A percentile compares a stretch with the other conserved stretches of the same genome.
Evolutionary conservation across 2,113 vertebrate species (phyloP).

Genomic region (Benitochromis conjunctus): DNA sequence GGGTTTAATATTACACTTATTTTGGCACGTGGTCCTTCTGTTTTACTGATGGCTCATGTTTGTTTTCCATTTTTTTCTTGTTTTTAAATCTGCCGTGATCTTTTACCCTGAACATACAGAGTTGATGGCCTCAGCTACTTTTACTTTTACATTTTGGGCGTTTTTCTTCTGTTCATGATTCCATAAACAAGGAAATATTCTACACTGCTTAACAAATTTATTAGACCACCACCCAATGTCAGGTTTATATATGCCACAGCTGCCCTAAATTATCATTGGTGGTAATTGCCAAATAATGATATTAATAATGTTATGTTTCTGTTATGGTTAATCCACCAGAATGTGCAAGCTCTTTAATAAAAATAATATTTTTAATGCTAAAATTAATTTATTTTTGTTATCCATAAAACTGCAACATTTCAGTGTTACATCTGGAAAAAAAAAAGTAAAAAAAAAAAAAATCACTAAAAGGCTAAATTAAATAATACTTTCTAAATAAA

Average conservation of each 20-base stretch:
- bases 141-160: background rate
- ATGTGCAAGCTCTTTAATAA: background rate
- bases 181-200: background rate
- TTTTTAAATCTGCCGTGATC: background rate
- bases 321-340: background rate
- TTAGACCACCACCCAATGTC: background rate
- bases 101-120: background rate
- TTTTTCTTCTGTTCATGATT: background rate
- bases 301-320: background rate
- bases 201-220: background rate
- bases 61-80: background rate
- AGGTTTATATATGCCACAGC: background rate
- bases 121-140: background rate
- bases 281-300: background rate
- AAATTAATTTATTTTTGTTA: background rate
- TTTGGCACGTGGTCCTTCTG: fast-evolving
- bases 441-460: background rate
- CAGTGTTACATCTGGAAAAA: background rate
- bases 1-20: background rate
- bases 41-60: background rate
- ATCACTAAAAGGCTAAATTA: too few species aligned
- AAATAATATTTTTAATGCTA: background rate
- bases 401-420: background rate
- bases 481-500: too few species aligned
- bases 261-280: background rate